A percentile compares a stretch with the other conserved stretches of the same genome.
Conservation (phyloP, 2,797 vertebrate genomes). For the Caiman crocodilus region DNA sequence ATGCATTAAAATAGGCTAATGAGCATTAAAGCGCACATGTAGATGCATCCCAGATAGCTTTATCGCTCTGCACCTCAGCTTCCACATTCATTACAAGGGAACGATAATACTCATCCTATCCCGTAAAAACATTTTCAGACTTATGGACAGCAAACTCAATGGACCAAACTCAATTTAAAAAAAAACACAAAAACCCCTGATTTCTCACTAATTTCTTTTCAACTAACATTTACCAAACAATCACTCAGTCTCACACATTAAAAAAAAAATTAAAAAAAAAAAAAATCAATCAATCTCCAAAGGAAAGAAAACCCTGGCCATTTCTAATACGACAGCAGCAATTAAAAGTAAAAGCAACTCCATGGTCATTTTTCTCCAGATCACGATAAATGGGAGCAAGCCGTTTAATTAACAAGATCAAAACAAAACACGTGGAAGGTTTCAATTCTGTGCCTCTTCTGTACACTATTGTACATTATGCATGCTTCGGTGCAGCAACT, state of each 20-base stretch:
- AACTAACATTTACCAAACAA: neutral
- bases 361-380: neutral
- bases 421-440: neutral
- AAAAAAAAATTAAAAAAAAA: too few relatives aligned
- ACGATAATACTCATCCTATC: neutral
- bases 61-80: neutral
- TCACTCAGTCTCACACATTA: too few relatives aligned
- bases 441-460: neutral
- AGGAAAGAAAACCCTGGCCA: neutral
- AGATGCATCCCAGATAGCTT: too few relatives aligned
- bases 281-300: neutral
- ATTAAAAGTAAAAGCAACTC: neutral
- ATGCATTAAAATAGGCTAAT: too few relatives aligned
- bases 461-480: neutral
- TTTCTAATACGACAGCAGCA: too few relatives aligned
- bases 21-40: too few relatives aligned
- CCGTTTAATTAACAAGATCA: neutral
- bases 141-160: too few relatives aligned
- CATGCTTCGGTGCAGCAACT: neutral
- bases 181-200: neutral
- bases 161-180: too few relatives aligned
- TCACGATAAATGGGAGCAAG: neutral
- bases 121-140: neutral
- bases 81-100: neutral
- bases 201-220: neutral